Percentiles rank a stretch among this genome's conserved stretches.
Conservation (phyloP, 1,140 invertebrate species). For the Zaprionus tsacasi region DNA sequence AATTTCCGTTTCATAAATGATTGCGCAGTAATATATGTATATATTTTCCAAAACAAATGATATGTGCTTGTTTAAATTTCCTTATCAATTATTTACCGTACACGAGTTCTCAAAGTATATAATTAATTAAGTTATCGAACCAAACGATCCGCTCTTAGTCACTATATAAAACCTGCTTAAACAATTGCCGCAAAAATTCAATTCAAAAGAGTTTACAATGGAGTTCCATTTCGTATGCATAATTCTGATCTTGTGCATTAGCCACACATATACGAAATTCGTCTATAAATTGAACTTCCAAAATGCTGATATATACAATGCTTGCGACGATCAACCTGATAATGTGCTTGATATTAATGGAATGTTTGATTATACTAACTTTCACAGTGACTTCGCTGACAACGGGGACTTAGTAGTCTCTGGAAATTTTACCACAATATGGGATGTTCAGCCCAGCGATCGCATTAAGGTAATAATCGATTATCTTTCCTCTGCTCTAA, state of each 20-base stretch:
- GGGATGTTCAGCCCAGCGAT: background rate
- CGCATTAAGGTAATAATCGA: background rate
- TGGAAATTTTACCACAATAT: background rate
- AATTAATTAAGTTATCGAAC: background rate
- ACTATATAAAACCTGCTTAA: background rate
- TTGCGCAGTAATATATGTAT: no score
- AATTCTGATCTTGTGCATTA: background rate
- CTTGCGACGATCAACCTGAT: background rate
- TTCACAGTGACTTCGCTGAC: background rate
- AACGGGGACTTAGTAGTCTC: background rate
- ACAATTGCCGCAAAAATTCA: background rate
- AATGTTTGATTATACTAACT: background rate
- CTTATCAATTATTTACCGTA: background rate
- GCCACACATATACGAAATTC: no score
- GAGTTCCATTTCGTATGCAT: background rate
- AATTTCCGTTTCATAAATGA: no score
- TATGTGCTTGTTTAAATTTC: background rate
- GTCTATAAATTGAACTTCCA: background rate
- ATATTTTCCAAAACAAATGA: background rate
- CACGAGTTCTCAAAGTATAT: background rate
- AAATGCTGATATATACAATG: background rate
- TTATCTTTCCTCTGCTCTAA: background rate
- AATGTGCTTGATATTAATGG: background rate
- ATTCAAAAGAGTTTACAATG: background rate
- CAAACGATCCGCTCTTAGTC: background rate